Conservation (phyloP, 2,888 invertebrate species). For the Nephrotoma appendiculata region DNA sequence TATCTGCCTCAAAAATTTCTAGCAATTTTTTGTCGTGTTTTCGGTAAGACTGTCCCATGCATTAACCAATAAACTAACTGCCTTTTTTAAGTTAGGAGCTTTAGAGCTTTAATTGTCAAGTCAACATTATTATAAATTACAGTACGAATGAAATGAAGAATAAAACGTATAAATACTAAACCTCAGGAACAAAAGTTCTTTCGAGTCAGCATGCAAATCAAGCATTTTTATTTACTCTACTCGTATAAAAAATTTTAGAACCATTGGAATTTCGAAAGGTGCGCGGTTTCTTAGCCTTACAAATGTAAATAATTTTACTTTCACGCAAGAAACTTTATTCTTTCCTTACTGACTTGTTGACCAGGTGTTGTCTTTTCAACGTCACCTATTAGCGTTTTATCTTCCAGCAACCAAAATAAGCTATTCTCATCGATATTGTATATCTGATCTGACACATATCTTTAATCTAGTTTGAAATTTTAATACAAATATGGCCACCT, state of each 20-base stretch:
- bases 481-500: not conserved
- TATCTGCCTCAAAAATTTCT: too few species aligned
- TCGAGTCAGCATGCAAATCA: conserved; percentile 9
- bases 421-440: too few species aligned
- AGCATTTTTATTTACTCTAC: conserved; percentile 6
- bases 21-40: too few species aligned
- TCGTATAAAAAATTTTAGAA: not conserved
- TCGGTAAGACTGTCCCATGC: too few species aligned
- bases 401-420: too few species aligned
- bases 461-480: too few species aligned
- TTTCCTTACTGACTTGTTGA: conserved; percentile 11
- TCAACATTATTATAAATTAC: not conserved
- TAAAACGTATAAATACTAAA: too few species aligned
- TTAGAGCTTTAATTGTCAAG: not conserved
- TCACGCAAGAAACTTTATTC: conserved; percentile 14
- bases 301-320: conserved; percentile 13
- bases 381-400: too few species aligned
- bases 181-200: too few species aligned
- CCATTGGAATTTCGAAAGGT: conserved; percentile 8
- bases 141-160: conserved; percentile 7
- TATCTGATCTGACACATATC: too few species aligned
- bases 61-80: not conserved
- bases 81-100: not conserved
- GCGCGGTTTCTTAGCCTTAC: not conserved
- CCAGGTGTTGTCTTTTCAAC: too few species aligned